These are phyloP conservation scores for Rotaria sp. DNA, from an alignment of 2,888 invertebrate genomes.

Conservation along the genomic window DNA sequence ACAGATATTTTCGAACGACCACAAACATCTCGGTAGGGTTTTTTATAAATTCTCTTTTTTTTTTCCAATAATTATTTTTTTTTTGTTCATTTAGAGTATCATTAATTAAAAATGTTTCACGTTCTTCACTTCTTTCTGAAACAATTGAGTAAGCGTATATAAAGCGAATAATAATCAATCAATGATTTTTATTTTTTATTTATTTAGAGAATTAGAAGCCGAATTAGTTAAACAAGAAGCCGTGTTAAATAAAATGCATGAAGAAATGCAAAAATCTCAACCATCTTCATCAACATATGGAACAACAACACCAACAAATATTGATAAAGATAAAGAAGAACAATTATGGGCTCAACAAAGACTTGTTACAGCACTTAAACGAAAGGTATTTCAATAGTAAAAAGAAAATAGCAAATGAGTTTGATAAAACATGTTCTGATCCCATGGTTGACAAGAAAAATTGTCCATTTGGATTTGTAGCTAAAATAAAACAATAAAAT, in stretches of 20 bases:
- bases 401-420: no score
- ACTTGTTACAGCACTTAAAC: constrained; percentile 37
- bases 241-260: constrained; percentile 18
- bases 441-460: no score
- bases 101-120: constrained; percentile 11
- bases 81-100: not conserved
- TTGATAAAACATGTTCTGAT: no score
- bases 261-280: constrained; percentile 28
- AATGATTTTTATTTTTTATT: not conserved
- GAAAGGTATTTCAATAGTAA: constrained; percentile 31
- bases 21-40: not conserved
- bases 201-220: not conserved
- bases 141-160: not conserved
- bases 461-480: no score
- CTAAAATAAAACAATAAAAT: no score
- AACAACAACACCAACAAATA: constrained; percentile 24
- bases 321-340: constrained; percentile 31
- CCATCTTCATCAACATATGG: not conserved
- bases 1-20: not conserved
- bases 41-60: no score
- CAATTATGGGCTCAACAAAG: constrained; percentile 37
- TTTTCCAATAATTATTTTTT: not conserved
- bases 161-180: not conserved
- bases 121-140: not conserved
- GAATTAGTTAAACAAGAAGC: constrained; percentile 18